Evolutionary conservation across 2,113 vertebrate genomes (phyloP).

Genomic region (Lucifuga dentata): DNA sequence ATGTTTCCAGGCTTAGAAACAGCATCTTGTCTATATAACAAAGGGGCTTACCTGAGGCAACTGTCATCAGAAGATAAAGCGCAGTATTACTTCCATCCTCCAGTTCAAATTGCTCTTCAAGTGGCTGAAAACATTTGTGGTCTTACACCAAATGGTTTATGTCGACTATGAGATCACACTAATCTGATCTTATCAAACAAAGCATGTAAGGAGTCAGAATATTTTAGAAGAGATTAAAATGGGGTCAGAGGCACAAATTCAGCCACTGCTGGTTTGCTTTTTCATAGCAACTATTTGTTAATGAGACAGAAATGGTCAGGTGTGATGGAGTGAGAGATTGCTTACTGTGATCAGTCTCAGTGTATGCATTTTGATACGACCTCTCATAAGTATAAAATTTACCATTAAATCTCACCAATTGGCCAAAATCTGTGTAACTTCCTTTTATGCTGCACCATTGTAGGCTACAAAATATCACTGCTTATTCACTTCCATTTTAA

Average conservation of each 20-base stretch:
- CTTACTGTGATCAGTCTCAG: too few relatives aligned
- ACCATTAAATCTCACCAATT: too few relatives aligned
- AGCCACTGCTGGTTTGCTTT: not conserved
- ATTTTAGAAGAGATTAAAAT: not conserved
- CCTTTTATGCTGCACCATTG: too few relatives aligned
- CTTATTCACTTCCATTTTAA: too few relatives aligned
- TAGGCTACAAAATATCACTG: too few relatives aligned
- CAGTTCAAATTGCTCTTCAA: conserved; percentile 35
- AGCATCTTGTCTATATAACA: conserved; percentile 11
- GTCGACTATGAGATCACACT: conserved; percentile 8
- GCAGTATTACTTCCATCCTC: conserved; percentile 23
- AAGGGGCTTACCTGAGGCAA: conserved; percentile 22
- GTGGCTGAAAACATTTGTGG: not conserved
- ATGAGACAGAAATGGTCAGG: too few relatives aligned
- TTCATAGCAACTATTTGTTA: too few relatives aligned
- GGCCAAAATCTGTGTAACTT: too few relatives aligned
- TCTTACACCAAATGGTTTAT: conserved; percentile 11
- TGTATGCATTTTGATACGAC: too few relatives aligned
- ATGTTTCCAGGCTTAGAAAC: conserved; percentile 22
- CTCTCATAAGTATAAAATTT: too few relatives aligned
- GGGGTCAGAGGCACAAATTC: not conserved
- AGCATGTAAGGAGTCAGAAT: not conserved
- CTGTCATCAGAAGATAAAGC: conserved; percentile 47
- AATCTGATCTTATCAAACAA: conserved; percentile 6
- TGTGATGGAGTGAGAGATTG: too few relatives aligned